Evolutionary conservation across 2,888 invertebrate species (phyloP).

Genomic region (Eudemis profundana): DNA sequence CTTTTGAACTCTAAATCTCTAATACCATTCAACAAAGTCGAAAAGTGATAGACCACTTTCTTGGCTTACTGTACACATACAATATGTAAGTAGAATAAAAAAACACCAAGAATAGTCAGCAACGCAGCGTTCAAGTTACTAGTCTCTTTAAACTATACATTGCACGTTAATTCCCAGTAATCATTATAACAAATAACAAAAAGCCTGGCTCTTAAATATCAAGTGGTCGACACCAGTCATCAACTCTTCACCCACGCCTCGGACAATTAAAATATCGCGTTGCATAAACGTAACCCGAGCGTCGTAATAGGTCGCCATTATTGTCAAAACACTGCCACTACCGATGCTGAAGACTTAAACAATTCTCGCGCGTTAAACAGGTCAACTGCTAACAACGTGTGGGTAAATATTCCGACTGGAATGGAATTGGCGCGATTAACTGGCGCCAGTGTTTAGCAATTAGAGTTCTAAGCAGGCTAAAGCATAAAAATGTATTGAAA

Average conservation of each 20-base stretch:
- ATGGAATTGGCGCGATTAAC: constrained; percentile 8
- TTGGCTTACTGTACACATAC: not conserved
- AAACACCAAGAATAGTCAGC: not conserved
- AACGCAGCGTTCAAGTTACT: not conserved
- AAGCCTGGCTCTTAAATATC: constrained; percentile 15
- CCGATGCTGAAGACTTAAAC: constrained; percentile 59
- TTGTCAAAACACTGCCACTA: constrained; percentile 69
- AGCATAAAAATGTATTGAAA: too few species aligned
- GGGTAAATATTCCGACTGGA: constrained; percentile 48
- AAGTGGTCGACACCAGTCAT: constrained; percentile 15
- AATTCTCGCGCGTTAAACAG: constrained; percentile 61
- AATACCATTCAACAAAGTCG: too few species aligned
- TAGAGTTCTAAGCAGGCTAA: not conserved
- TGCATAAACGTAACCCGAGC: constrained; percentile 48
- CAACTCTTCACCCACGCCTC: constrained; percentile 21
- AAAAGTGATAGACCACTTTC: not conserved
- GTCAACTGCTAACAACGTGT: constrained; percentile 55
- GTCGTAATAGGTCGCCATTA: constrained; percentile 55
- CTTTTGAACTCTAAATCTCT: too few species aligned
- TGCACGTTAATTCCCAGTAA: not conserved
- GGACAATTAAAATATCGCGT: constrained; percentile 49
- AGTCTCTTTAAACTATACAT: not conserved
- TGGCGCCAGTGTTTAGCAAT: not conserved
- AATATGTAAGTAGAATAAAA: not conserved
- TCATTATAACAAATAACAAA: not conserved